Base-by-base conservation (phyloP, 2,888 invertebrate species). In the Pharmacophagus antenor region DNA sequence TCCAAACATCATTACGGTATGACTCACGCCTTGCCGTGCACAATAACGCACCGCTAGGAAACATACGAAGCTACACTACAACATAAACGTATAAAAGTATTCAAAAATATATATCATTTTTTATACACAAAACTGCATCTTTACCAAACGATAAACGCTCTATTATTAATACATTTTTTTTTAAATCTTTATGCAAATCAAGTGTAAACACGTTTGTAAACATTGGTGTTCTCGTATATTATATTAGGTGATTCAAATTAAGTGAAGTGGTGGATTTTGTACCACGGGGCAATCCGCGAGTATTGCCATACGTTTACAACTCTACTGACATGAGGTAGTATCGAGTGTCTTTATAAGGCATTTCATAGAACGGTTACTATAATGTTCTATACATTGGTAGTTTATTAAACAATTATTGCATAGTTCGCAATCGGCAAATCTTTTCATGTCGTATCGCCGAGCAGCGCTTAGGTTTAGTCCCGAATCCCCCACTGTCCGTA, bases 81-180 rank as follows among this genome's bases (percentile, higher is more conserved):
- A 54, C 50, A 53, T 48, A 60, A 60, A 55, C 46, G 60, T 60
- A 60, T 60, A 60, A 56, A 60, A 60, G 50, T 60, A 56, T 56
- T 60, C 21, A 60, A 60, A 60, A 60, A 60, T 60, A 60, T 60
- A 60, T 51, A 31, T 10, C 15, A 31, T 31, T 56, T 15, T 56
- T 60, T 60, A 22, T 56, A 60, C 60, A 60, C 55, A 60, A 53
- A 60, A 56, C 37, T 23, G 20, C 56, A 55, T 60, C 27, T 60
- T 50, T 46, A 55, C 50, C 55, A 60, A 60, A 60, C 46, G 47
- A 60, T 56, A 56, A 47, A 51, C 37, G 31, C 22, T 50, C 60
- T 60, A 55, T 50, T 55, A 51, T 44, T 51, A 42, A 55, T 59
- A 53, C 31, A 25, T 50, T 37, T 44, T 37, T 49, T 48, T 60